Evolutionary conservation across 2,888 invertebrate species (phyloP), one percentile per base, ranked within the genome.

Genomic region (Patella pellucida): DNA sequence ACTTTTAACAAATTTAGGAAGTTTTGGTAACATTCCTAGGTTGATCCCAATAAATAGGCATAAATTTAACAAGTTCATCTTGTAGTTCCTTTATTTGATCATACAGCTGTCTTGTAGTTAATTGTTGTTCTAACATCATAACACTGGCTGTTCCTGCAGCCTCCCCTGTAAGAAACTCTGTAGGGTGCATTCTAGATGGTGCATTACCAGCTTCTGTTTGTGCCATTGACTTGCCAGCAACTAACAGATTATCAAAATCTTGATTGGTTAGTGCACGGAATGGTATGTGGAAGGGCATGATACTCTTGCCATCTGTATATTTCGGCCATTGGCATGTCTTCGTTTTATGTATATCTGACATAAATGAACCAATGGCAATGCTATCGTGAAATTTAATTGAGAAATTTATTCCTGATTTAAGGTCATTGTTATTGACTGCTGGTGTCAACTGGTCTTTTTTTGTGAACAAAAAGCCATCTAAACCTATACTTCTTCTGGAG

Each of bases 221-320:
- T 14, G 81, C 78, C 81, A 81, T 78, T 0, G 78, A 76, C 19
- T 78, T 79, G 1, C 81, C 81, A 52, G 79, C 79, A 31, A 81
- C 81, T 52, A 81, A 72, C 11, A 81, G 74, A 68, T 81, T 81
- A 31, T 77, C 75, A 31, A 76, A 76, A 27, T 76, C 76, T 15
- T 51, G 62, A 70, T 79, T 81, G 31, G 81, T 78, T 16, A 81
- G 75, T 0, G 81, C 76, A 19, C 79, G 76, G 52, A 78, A 81
- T 16, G 81, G 79, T 41, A 79, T 80, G 50, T 79, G 74, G 54
- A 73, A 81, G n/a, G 76, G 76, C 16, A 74, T 16, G n/a, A 78
- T 78, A 51, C 67, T 14, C 14, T 62, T 69, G n/a, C 73, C 67
- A 23, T 71, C 74, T 12, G 79, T 62, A 50, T 81, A 81, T n/a